Base-by-base conservation (phyloP, 2,888 invertebrate genomes). In the Dasysyrphus tricinctus region DNA sequence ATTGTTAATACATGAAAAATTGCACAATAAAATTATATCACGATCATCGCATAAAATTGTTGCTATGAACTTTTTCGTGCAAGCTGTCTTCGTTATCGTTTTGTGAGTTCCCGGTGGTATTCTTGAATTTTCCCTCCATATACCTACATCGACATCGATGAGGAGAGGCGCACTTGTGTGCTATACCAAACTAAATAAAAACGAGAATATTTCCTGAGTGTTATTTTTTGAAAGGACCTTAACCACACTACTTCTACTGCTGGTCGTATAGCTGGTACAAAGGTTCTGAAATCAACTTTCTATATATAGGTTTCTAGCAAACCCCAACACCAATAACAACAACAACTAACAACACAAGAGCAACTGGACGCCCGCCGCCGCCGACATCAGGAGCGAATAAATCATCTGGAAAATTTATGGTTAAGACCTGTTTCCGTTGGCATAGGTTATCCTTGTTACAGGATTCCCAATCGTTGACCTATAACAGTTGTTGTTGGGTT, bases 381-480 rank as follows among this genome's bases (percentile, higher is more conserved):
- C 29, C 54, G 49, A 70, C 74, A 69, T 51, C 69, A n/a, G 80
- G 47, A 34, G 79, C 54, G 63, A 80, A 70, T 84, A 84, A 84
- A 84, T 84, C 83, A 84, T 84, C 75, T 75, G 80, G 80, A 84
- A 84, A 84, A 84, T 84, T 75, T 84, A 80, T 84, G 70, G 83
- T 65, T 83, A 84, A 75, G 83, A 75, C 80, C 80, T 75, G 75
- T 57, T 80, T 75, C 80, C 74, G 69, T 84, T 80, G 80, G 83
- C 80, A 80, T 70, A 84, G 83, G 83, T 84, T 84, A 84, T 72
- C 80, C 83, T 24, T 74, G 80, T 80, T 70, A 83, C 69, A 61
- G 80, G 75, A 80, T 70, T 83, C 80, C 80, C 80, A 80, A 84
- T 80, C 83, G 75, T 72, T 84, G 80, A 84, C 83, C 83, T 84